Conservation (phyloP, 2,113 vertebrate species). For the Xiphorhynchus elegans region DNA sequence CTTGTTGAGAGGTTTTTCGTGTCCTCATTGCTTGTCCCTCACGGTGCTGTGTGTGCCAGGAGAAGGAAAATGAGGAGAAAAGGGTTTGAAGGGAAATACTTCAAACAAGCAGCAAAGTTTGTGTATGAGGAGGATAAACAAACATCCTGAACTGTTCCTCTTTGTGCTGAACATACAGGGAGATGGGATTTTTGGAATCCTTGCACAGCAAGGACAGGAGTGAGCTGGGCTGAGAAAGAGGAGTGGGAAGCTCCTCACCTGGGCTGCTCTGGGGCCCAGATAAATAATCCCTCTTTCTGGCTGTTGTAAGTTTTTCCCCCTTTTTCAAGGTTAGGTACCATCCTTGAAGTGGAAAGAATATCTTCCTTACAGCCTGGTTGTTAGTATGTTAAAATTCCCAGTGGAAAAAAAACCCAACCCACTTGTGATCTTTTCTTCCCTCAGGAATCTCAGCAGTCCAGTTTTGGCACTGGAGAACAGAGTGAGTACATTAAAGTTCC, state of each 20-base stretch:
- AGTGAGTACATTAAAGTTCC: constrained; percentile 83
- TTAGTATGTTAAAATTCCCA: background rate
- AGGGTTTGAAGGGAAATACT: background rate
- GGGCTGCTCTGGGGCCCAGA: background rate
- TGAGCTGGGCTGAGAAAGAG: background rate
- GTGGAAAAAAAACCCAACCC: background rate
- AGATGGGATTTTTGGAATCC: background rate
- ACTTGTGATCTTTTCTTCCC: constrained; percentile 44
- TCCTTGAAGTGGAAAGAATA: background rate
- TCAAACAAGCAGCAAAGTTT: background rate
- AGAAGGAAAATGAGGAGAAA: background rate
- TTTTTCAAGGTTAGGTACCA: background rate
- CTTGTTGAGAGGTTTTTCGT: background rate
- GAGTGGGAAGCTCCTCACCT: background rate
- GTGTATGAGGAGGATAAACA: background rate
- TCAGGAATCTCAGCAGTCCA: constrained; percentile 87
- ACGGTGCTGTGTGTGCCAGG: background rate
- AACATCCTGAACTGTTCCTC: background rate
- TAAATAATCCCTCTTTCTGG: too few relatives aligned
- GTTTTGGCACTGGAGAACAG: constrained; percentile 85
- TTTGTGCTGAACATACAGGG: background rate
- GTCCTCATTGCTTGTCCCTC: background rate
- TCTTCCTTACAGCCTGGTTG: background rate
- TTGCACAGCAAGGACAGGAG: background rate
- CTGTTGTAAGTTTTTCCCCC: background rate